These are phyloP conservation scores for Erebia palarica DNA, from an alignment of 2,888 invertebrate genomes.

Conservation along the genomic window DNA sequence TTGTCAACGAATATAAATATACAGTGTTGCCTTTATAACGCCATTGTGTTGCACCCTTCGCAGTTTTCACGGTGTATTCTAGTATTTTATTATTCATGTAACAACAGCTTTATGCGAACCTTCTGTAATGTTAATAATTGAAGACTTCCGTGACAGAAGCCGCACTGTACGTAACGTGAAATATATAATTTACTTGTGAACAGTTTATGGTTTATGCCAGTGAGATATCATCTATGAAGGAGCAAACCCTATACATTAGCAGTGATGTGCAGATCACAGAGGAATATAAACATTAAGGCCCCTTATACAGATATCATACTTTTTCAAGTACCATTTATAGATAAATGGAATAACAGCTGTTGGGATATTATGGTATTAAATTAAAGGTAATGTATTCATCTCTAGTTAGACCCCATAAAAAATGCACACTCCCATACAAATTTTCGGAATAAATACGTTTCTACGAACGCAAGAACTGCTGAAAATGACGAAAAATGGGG, in stretches of 20 bases:
- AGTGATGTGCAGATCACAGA: no score
- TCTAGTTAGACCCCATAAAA: no score
- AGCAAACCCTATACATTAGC: not conserved
- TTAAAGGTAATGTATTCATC: no score
- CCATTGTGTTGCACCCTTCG: slow-evolving; percentile 74
- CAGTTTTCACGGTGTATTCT: slow-evolving; percentile 72
- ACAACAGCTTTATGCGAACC: slow-evolving; percentile 69
- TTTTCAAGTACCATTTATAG: no score
- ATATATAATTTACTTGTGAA: slow-evolving; percentile 48
- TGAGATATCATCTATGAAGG: not conserved
- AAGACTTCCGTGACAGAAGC: slow-evolving; percentile 66
- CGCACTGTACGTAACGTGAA: slow-evolving; percentile 50
- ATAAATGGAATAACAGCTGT: no score
- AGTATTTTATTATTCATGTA: slow-evolving; percentile 77
- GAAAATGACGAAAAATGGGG: no score
- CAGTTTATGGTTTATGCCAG: slow-evolving; percentile 40
- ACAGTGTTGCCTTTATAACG: slow-evolving; percentile 77
- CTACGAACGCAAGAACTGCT: no score
- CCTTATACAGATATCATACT: no score
- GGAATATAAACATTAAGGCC: no score
- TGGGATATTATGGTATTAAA: no score
- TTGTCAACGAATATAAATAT: slow-evolving; percentile 78
- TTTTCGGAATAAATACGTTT: no score
- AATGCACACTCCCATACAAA: no score
- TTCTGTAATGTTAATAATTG: slow-evolving; percentile 76